Conservation (phyloP, 2,888 invertebrate genomes). For the Papilio gigon region DNA sequence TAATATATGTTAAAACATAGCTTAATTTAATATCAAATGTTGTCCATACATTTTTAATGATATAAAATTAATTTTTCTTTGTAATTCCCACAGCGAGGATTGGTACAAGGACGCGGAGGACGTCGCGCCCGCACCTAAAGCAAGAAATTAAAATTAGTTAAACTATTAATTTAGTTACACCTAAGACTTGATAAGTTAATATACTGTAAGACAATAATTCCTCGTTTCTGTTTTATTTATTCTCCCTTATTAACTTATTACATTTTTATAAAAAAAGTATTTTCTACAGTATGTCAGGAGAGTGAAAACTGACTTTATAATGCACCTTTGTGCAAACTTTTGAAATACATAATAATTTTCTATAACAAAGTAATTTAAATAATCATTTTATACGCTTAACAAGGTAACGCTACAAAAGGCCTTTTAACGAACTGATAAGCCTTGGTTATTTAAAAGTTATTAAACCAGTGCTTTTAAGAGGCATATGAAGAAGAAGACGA, state of each 20-base stretch:
- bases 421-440: no score
- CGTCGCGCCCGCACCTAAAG: conserved; percentile 74
- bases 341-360: not conserved
- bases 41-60: not conserved
- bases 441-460: not conserved
- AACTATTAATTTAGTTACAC: conserved; percentile 68
- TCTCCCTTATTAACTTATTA: not conserved
- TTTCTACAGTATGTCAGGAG: not conserved
- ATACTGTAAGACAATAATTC: conserved; percentile 65
- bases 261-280: not conserved
- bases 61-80: not conserved
- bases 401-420: no score
- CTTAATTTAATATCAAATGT: not conserved
- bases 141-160: conserved; percentile 74
- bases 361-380: not conserved
- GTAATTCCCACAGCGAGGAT: conserved; percentile 86
- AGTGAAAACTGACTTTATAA: no score
- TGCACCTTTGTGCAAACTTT: not conserved
- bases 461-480: not conserved
- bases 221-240: conserved; percentile 43
- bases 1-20: no score
- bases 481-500: not conserved
- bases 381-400: no score
- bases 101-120: conserved; percentile 94
- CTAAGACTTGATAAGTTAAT: conserved; percentile 81